Percentiles rank a stretch among this genome's conserved stretches.
phyloP scores from a whole-genome alignment of 92 coral and sea anemone species.

The Virgularia gustaviana region DNA sequence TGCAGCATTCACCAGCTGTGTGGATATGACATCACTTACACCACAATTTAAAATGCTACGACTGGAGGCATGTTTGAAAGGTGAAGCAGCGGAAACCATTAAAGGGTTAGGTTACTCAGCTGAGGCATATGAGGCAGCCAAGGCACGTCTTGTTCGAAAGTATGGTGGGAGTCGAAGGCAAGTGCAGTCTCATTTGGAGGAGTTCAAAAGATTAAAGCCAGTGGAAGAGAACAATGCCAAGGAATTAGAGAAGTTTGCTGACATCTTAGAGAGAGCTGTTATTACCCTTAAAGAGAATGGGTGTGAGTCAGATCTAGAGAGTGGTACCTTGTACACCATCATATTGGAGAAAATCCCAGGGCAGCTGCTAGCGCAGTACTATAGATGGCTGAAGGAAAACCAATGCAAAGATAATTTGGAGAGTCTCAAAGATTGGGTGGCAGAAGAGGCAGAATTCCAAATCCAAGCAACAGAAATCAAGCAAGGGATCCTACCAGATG shows the following conservation, averaged over 20 bases:
- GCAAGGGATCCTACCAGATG: slow-evolving; percentile 18
- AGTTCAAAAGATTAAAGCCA: not conserved
- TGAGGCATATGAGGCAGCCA: slow-evolving; percentile 48
- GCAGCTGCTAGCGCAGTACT: slow-evolving; percentile 38
- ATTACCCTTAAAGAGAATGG: slow-evolving; percentile 7
- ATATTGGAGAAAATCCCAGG: slow-evolving; percentile 36
- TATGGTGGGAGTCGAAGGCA: slow-evolving; percentile 44
- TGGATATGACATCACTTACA: slow-evolving; percentile 28
- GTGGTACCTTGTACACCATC: not conserved
- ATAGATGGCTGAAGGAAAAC: slow-evolving; percentile 46
- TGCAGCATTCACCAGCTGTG: slow-evolving; percentile 50
- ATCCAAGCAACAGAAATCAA: slow-evolving; percentile 56
- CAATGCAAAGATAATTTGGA: slow-evolving; percentile 43
- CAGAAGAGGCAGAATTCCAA: slow-evolving; percentile 61
- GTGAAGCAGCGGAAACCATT: slow-evolving; percentile 48
- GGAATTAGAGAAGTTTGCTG: slow-evolving; percentile 4
- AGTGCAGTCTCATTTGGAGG: slow-evolving; percentile 1
- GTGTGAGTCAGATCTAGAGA: slow-evolving; percentile 6
- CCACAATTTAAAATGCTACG: slow-evolving; percentile 49
- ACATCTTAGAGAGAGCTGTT: slow-evolving; percentile 14
- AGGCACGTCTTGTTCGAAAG: slow-evolving; percentile 35
- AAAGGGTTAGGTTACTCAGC: slow-evolving; percentile 53
- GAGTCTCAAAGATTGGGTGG: slow-evolving; percentile 51
- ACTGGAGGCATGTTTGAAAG: slow-evolving; percentile 43
- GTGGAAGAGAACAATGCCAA: not conserved